Evolutionary conservation across 2,888 invertebrate species (phyloP).

Genomic region (Carcina quercana): DNA sequence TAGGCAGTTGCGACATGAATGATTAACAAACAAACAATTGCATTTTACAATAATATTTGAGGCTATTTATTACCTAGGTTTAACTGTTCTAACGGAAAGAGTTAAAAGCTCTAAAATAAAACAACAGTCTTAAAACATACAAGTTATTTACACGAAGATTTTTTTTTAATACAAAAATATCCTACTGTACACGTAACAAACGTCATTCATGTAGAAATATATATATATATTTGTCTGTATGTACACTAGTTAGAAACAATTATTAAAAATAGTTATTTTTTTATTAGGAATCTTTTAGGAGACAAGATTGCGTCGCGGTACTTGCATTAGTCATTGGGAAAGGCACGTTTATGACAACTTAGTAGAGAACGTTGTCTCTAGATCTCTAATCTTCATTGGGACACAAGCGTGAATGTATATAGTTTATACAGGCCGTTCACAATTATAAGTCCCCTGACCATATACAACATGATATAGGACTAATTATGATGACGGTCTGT

Average conservation of each 20-base stretch:
- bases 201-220: constrained; percentile 66
- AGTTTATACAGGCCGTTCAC: too few relatives aligned
- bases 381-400: too few relatives aligned
- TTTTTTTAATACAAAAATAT: constrained; percentile 57
- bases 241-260: constrained; percentile 65
- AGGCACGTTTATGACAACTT: constrained; percentile 25
- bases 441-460: too few relatives aligned
- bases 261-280: constrained; percentile 65
- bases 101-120: constrained; percentile 70
- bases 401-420: too few relatives aligned
- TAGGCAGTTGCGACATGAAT: too few relatives aligned
- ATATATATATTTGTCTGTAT: constrained; percentile 61
- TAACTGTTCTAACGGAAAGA: constrained; percentile 60
- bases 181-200: constrained; percentile 70
- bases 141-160: constrained; percentile 70
- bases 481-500: too few relatives aligned
- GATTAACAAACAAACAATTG: too few relatives aligned
- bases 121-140: constrained; percentile 73
- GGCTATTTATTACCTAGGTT: too few relatives aligned
- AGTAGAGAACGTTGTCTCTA: background rate
- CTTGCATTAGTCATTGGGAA: constrained; percentile 29
- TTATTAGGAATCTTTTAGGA: constrained; percentile 57
- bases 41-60: constrained; percentile 24
- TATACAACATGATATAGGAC: too few relatives aligned
- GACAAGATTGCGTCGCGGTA: constrained; percentile 28